phyloP scores from a whole-genome alignment of 2,113 vertebrate genomes.

The Misgurnus anguillicaudatus region DNA sequence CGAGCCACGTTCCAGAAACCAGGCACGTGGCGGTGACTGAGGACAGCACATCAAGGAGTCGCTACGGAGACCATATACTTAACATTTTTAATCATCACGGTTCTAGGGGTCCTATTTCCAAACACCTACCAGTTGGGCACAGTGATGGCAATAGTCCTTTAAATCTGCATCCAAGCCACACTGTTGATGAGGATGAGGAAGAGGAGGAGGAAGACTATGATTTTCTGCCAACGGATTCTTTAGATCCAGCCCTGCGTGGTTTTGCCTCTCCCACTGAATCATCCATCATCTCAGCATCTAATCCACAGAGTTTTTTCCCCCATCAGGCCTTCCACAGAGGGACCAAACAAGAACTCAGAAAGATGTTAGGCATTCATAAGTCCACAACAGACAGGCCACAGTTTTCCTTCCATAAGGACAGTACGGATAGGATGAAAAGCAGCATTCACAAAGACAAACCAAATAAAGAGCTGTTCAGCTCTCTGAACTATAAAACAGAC shows the following conservation, averaged over 20 bases:
- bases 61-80: slow-evolving; percentile 66
- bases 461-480: slow-evolving; percentile 10
- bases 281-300: slow-evolving; percentile 11
- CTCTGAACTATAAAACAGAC: slow-evolving; percentile 23
- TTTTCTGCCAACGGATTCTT: slow-evolving; percentile 57
- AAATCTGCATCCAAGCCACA: slow-evolving; percentile 43
- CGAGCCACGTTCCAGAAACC: slow-evolving; percentile 39
- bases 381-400: slow-evolving; percentile 44
- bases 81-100: slow-evolving; percentile 80
- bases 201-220: slow-evolving; percentile 71
- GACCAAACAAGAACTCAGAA: slow-evolving; percentile 68
- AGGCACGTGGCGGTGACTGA: slow-evolving; percentile 59
- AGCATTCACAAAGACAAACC: slow-evolving; percentile 13
- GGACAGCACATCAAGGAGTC: slow-evolving; percentile 64
- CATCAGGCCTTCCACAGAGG: slow-evolving; percentile 44
- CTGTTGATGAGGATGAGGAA: slow-evolving; percentile 65
- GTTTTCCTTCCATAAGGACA: slow-evolving; percentile 33
- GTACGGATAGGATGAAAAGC: background rate
- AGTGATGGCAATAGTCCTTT: slow-evolving; percentile 62
- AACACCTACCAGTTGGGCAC: slow-evolving; percentile 40
- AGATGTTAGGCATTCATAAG: slow-evolving; percentile 62
- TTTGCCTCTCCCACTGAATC: slow-evolving; percentile 41
- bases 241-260: slow-evolving; percentile 48
- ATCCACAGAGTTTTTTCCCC: slow-evolving; percentile 30
- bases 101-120: slow-evolving; percentile 59